These are phyloP conservation scores for Gonocerus acuteangulatus DNA, from an alignment of 2,888 invertebrate species.

Conservation along the genomic window DNA sequence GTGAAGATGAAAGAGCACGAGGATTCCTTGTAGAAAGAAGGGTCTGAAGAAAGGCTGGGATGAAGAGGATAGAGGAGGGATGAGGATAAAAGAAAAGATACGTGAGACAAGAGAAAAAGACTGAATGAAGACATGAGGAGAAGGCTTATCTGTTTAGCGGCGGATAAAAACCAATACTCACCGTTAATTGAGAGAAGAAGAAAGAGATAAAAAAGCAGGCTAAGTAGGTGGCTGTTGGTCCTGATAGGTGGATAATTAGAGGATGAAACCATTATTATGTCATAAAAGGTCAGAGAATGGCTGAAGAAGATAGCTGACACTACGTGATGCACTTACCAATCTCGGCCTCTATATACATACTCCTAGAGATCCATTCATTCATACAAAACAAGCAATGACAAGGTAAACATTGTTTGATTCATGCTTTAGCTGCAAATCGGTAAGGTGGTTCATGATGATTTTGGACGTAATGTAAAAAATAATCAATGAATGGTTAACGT, in stretches of 20 bases:
- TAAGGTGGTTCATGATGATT: too few relatives aligned
- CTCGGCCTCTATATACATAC: not conserved
- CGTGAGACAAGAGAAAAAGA: not conserved
- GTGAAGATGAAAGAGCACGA: not conserved
- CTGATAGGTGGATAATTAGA: not conserved
- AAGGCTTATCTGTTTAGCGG: slow-evolving; percentile 17
- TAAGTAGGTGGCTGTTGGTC: not conserved
- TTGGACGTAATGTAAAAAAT: too few relatives aligned
- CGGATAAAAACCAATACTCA: slow-evolving; percentile 14
- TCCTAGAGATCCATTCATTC: not conserved
- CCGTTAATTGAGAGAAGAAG: slow-evolving; percentile 24
- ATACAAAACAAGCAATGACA: too few relatives aligned
- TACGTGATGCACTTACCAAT: slow-evolving; percentile 16
- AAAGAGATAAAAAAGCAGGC: not conserved
- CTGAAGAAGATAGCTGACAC: slow-evolving; percentile 6
- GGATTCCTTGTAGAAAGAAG: not conserved
- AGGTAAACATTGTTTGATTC: too few relatives aligned
- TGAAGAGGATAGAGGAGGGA: not conserved
- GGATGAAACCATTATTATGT: slow-evolving; percentile 18
- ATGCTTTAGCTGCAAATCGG: too few relatives aligned
- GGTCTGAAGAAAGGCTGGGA: not conserved
- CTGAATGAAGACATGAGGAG: slow-evolving; percentile 12
- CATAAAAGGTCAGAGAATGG: slow-evolving; percentile 20
- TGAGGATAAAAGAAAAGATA: not conserved
- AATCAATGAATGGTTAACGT: too few relatives aligned